phyloP scores from a whole-genome alignment of 2,797 vertebrate genomes.

The Halcyon badia region DNA sequence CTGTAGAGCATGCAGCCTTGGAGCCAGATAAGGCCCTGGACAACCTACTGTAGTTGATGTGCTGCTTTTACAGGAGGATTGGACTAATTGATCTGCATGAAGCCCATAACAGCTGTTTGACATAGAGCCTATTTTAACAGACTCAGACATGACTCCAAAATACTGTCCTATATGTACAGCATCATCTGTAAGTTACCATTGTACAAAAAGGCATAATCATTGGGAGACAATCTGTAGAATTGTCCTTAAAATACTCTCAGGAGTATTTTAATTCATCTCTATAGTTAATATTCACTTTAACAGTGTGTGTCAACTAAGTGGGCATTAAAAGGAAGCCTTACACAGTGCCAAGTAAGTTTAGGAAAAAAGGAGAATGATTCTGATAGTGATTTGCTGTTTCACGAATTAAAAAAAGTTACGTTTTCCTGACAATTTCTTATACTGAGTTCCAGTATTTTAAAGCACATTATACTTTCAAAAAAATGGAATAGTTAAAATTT shows the following conservation, averaged over 20 bases:
- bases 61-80: not conserved
- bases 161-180: not conserved
- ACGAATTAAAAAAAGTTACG: not conserved
- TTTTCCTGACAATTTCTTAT: not conserved
- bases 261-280: not conserved
- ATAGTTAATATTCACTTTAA: not conserved
- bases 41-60: not conserved
- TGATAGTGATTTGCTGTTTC: not conserved
- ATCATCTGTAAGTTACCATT: not conserved
- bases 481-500: not conserved
- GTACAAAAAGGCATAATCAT: not conserved
- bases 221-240: not conserved
- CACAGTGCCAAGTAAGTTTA: not conserved
- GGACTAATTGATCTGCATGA: not conserved
- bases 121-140: not conserved
- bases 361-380: not conserved
- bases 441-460: not conserved
- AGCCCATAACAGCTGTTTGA: not conserved
- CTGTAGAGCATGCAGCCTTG: not conserved
- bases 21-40: not conserved
- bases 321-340: not conserved
- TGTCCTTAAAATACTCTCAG: not conserved
- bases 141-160: not conserved
- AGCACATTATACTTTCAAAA: accelerated
- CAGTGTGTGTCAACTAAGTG: not conserved